These are phyloP conservation scores for Malurus cyaneus DNA, from an alignment of 2,113 vertebrate genomes.

Conservation along the genomic window DNA sequence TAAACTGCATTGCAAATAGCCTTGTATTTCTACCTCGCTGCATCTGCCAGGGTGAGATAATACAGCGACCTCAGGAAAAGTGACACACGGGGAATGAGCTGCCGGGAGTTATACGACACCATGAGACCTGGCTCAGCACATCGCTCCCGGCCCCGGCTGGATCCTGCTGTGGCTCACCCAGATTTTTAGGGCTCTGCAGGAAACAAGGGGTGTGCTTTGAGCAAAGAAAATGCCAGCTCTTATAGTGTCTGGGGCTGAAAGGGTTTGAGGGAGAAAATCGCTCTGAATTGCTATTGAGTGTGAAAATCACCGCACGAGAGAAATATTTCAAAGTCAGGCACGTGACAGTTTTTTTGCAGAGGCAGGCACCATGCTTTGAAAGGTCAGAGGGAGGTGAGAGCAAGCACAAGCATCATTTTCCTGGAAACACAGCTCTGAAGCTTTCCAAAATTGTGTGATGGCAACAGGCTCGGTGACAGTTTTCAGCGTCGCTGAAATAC, in stretches of 20 bases:
- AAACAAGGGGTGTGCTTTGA: background rate
- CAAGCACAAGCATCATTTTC: background rate
- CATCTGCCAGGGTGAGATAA: constrained; percentile 68
- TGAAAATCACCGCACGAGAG: background rate
- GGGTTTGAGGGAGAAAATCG: background rate
- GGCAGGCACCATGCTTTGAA: background rate
- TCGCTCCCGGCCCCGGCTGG: background rate
- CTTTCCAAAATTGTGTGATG: background rate
- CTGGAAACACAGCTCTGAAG: background rate
- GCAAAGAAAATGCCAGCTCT: background rate
- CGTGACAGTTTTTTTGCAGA: background rate
- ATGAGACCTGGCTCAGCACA: background rate
- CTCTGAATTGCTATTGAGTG: background rate
- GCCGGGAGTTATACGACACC: background rate
- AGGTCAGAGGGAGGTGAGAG: constrained; percentile 12
- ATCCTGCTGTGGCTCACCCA: background rate
- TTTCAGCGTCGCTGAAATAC: background rate
- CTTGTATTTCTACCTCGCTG: constrained; percentile 55
- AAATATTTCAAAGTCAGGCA: background rate
- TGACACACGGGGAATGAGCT: constrained; percentile 44
- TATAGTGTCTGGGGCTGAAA: background rate
- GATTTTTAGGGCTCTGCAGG: background rate
- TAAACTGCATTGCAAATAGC: constrained; percentile 58
- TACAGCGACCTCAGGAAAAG: constrained; percentile 36
- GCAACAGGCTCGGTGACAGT: background rate